These are phyloP conservation scores for Zosterops lateralis DNA, from an alignment of 2,113 vertebrate species.

Conservation along the genomic window DNA sequence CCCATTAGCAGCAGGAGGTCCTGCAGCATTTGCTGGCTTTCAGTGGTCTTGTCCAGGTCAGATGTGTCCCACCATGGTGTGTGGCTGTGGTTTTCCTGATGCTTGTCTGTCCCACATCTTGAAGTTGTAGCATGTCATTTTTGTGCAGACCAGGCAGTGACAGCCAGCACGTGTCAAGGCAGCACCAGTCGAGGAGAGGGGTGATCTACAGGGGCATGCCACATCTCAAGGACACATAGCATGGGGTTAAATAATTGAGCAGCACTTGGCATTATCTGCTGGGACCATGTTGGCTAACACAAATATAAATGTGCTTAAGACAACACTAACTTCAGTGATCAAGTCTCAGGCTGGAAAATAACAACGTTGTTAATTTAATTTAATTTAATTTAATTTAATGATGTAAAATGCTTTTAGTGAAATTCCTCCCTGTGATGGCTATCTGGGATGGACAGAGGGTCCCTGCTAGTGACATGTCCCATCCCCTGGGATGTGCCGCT, in stretches of 20 bases:
- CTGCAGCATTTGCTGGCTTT: background rate
- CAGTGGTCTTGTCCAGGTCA: accelerated
- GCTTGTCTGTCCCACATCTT: accelerated
- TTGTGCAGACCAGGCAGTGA: background rate
- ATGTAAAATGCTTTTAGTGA: background rate
- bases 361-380: background rate
- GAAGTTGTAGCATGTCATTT: background rate
- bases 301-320: background rate
- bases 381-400: background rate
- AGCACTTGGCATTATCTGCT: background rate
- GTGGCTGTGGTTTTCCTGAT: background rate
- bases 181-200: accelerated
- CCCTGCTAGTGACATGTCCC: background rate
- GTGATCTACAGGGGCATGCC: background rate
- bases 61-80: accelerated
- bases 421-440: background rate
- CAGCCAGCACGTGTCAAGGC: accelerated
- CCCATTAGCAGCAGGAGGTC: accelerated
- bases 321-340: background rate
- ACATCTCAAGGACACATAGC: background rate
- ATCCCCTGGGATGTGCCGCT: background rate
- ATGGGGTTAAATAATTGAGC: background rate
- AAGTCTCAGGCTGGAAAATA: background rate
- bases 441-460: background rate
- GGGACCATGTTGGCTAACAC: background rate